Base-by-base conservation (phyloP, 2,888 invertebrate genomes). In the Pterobdella sp. region DNA sequence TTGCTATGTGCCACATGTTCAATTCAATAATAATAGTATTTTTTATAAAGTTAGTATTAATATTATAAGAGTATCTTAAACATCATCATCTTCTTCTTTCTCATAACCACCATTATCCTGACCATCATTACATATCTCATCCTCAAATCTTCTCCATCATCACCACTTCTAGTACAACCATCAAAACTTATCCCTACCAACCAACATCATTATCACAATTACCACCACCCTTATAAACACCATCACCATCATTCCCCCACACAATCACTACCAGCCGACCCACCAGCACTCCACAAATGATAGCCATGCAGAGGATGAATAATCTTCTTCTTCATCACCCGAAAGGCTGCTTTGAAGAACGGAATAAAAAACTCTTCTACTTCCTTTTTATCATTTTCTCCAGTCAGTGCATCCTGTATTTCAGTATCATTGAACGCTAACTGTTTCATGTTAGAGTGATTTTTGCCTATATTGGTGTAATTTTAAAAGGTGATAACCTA, bases 241-340 rank as follows among this genome's bases (percentile, higher is more conserved):
- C n/a, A 26, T 10, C 10, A 18, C 67, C 31, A 4, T 10, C 14
- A 42, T 10, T 10, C 7, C 14, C 35, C 31, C 29, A 7, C 49
- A 52, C 4, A 26, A 69, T 18, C 31, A 36, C n/a, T 10, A 37
- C n/a, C 2, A 10, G 32, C 18, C 49, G 52, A 35, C 35, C 22
- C 34, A 83, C 84, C 84, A 77, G 81, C 79, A 74, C 80, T 79
- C 84, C 84, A 84, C 0, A 80, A 77, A 1, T 79, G 77, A 78
- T 87, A 86, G 67, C 88, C 81, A 7, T 88, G 87, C 0, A 87
- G 84, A 0, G 93, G 91, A 77, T 89, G 88, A 80, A 90, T 89
- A 0, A 91, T 89, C 85, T 95, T 94, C 69, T 87, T 85, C 34
- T 94, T 85, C 74, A 94, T 85, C 56, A 91, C 87, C 75, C 89